These are phyloP conservation scores for Cryptotis parvus DNA, from an alignment of 2,113 vertebrate genomes.

Conservation along the genomic window DNA sequence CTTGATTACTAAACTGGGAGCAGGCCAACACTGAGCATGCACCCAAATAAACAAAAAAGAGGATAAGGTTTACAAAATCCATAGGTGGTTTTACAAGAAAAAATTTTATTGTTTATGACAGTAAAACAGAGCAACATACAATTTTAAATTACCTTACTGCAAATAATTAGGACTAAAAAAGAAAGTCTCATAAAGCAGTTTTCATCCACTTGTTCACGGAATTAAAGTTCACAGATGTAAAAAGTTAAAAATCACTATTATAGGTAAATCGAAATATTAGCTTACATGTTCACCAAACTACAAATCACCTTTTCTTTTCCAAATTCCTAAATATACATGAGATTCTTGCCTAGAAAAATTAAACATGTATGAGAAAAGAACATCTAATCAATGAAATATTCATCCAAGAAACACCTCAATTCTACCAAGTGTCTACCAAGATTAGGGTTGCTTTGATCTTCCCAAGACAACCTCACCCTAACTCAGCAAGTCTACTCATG, in stretches of 20 bases:
- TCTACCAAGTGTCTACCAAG: neutral
- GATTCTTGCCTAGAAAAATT: conserved; percentile 35
- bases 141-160: conserved; percentile 57
- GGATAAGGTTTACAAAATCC: neutral
- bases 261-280: conserved; percentile 21
- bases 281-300: conserved; percentile 7
- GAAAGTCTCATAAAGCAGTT: too few species aligned
- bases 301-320: conserved; percentile 36
- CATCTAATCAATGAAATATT: conserved; percentile 10
- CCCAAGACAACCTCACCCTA: neutral
- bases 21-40: too few species aligned
- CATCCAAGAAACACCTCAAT: neutral
- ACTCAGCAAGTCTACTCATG: neutral
- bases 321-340: conserved; percentile 35
- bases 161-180: neutral
- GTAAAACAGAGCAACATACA: neutral
- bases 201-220: too few species aligned
- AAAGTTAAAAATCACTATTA: neutral
- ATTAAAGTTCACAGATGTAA: too few species aligned
- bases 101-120: neutral
- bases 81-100: neutral
- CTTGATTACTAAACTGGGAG: too few species aligned
- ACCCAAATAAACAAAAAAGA: neutral
- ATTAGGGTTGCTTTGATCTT: too few species aligned
- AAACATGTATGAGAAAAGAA: conserved; percentile 45